Evolutionary conservation across 2,113 vertebrate genomes (phyloP).

Genomic region (Hylia prasina): DNA sequence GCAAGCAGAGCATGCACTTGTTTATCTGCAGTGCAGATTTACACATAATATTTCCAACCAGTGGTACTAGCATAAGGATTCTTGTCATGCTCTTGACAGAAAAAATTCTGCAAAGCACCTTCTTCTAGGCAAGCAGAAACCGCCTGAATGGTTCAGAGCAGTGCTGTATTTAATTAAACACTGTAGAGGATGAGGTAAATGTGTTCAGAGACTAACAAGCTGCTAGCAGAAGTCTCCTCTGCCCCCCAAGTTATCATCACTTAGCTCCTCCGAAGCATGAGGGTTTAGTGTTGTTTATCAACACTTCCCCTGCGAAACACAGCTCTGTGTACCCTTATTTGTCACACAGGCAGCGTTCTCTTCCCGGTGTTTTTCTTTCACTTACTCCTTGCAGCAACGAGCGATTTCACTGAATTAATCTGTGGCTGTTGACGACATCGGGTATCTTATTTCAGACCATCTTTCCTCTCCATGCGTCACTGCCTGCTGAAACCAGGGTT

Average conservation of each 20-base stretch:
- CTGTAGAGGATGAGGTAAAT: neutral
- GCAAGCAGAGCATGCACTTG: neutral
- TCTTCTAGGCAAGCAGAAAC: neutral
- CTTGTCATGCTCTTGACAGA: neutral
- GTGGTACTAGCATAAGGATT: neutral
- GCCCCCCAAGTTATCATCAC: neutral
- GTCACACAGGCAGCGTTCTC: neutral
- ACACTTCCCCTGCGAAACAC: neutral
- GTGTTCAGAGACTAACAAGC: neutral
- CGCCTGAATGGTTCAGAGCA: neutral
- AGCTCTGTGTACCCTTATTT: neutral
- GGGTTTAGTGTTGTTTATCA: conserved; percentile 10
- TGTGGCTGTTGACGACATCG: neutral
- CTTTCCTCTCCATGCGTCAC: neutral
- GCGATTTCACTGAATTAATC: neutral
- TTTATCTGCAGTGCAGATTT: neutral
- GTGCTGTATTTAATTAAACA: neutral
- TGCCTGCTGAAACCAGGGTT: neutral
- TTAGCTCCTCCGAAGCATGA: neutral
- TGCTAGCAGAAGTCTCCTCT: neutral
- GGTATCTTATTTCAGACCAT: neutral
- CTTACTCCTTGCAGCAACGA: neutral
- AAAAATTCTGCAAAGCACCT: neutral
- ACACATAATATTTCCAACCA: neutral
- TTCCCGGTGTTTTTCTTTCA: conserved; percentile 15